Base-by-base conservation (phyloP, 2,113 vertebrate genomes). In the Coracopsis vasa region DNA sequence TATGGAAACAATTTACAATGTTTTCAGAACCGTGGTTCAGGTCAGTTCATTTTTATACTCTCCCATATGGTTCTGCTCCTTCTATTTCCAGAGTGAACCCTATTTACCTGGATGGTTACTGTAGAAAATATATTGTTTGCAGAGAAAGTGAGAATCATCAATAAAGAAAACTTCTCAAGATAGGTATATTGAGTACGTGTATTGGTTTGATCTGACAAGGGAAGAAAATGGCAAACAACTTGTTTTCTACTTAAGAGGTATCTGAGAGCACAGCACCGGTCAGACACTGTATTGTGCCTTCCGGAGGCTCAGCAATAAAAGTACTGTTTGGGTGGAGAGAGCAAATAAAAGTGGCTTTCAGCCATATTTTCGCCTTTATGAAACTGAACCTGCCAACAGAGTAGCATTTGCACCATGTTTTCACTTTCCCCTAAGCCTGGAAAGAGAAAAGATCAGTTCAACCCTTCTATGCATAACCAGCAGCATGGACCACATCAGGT, bases 11-110 rank as follows among this genome's bases (percentile, higher is more conserved):
- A 95, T 95, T 95, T 96, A 93, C 92, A 80, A 82, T 91, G 88
- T 97, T 97, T 97, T 95, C 80, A 96, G 80, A 95, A 93, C 92
- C 6, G 1, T 80, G 73, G 84, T 92, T 95, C 83, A 94, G 86
- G 93, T 95, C 96, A 97, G 73, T 95, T 94, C 96, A 91, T 97
- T 97, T 95, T 96, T 96, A 85, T 89, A 85, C 41, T 93, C 74
- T 95, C 86, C 73, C 80, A 65, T 88, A 95, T 75, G 90, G 90
- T 92, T 92, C 86, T 95, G 77, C 90, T 96, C 70, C 91, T 93
- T 93, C 87, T 93, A 72, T 95, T 96, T 95, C 77, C 86, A 88
- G 80, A 96, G 64, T 95, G 92, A 97, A 95, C 80, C 86, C 93
- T 96, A 93, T 97, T 96, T 97, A 95, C 93, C 94, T 93, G 87